These are phyloP conservation scores for Eleutherodactylus coqui DNA, from an alignment of 2,797 vertebrate species.

Conservation along the genomic window DNA sequence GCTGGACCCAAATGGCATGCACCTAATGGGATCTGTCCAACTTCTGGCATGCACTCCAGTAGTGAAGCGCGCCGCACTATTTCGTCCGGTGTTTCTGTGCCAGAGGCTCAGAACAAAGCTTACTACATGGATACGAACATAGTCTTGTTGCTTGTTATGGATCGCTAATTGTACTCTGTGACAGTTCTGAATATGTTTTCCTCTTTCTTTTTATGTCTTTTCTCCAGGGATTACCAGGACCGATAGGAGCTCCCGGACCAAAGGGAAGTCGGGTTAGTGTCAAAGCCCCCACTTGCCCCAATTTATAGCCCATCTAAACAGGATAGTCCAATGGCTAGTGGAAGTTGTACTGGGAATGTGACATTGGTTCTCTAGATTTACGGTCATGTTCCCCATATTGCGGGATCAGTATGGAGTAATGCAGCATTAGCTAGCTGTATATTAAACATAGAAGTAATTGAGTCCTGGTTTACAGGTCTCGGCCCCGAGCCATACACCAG, in stretches of 20 bases:
- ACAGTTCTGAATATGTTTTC: constrained; percentile 71
- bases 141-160: not conserved
- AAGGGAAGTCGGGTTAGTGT: constrained; percentile 91
- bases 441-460: not conserved
- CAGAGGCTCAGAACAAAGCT: no score
- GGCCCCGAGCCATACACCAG: not conserved
- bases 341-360: not conserved
- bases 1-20: no score
- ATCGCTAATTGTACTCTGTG: constrained; percentile 46
- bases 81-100: no score
- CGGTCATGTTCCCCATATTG: not conserved
- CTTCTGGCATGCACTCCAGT: no score
- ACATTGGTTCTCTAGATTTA: not conserved
- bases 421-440: not conserved
- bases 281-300: not conserved
- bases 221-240: constrained; percentile 93
- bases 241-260: constrained; percentile 87
- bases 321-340: not conserved
- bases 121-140: no score
- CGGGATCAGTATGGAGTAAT: not conserved
- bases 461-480: not conserved
- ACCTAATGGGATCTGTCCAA: no score
- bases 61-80: no score
- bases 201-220: constrained; percentile 70
- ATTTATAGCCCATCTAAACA: not conserved